These are phyloP conservation scores for Drosophila kokeensis DNA, from an alignment of 2,888 invertebrate species.

Conservation along the genomic window DNA sequence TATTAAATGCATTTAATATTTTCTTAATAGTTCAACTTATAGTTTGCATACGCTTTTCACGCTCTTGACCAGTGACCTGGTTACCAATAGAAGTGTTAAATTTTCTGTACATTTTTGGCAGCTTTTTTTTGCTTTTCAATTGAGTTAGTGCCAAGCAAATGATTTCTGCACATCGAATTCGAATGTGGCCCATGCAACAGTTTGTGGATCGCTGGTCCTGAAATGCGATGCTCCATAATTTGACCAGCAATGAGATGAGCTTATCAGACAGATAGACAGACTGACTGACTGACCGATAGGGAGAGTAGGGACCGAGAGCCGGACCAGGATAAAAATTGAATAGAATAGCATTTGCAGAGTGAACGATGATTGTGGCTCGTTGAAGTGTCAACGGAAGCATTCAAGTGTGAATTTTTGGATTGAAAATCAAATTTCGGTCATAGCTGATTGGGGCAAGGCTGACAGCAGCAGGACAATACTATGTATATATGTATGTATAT, in stretches of 20 bases:
- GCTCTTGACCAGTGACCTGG: not conserved
- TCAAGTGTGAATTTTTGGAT: conserved; percentile 59
- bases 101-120: not conserved
- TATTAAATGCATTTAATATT: not conserved
- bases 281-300: not conserved
- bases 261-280: conserved; percentile 1
- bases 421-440: conserved; percentile 57
- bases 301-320: not conserved
- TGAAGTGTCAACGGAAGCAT: conserved; percentile 63
- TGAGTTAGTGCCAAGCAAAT: conserved; percentile 7
- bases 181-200: conserved; percentile 41
- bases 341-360: conserved; percentile 31
- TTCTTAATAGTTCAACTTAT: not conserved
- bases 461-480: conserved; percentile 22
- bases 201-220: conserved; percentile 30
- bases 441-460: conserved; percentile 10
- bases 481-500: not conserved
- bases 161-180: conserved; percentile 5
- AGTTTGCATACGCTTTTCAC: not conserved
- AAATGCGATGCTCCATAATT: conserved; percentile 62
- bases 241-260: conserved; percentile 42
- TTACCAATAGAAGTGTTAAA: not conserved
- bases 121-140: not conserved
- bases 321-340: conserved; percentile 24
- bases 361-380: conserved; percentile 34